These are phyloP conservation scores for Montipora capitata DNA, from an alignment of 92 coral and sea anemone genomes.

Conservation along the genomic window DNA sequence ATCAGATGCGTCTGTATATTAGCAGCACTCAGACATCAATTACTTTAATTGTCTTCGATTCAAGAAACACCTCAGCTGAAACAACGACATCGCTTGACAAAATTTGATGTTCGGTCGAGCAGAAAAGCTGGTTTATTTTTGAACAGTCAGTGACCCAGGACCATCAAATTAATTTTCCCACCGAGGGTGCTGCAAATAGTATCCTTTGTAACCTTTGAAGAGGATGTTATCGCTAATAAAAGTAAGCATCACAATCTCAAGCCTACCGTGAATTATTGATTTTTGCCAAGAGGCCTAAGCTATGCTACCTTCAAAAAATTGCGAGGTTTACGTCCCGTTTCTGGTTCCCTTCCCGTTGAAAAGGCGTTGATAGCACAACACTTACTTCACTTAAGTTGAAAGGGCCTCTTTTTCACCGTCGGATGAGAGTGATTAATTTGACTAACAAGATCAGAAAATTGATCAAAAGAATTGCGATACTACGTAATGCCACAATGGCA, in stretches of 20 bases:
- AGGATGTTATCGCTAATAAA: slow-evolving; percentile 24
- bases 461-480: not conserved
- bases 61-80: not conserved
- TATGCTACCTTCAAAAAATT: too few relatives aligned
- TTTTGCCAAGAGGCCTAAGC: not conserved
- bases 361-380: not conserved
- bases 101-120: slow-evolving; percentile 11
- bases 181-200: slow-evolving; percentile 23
- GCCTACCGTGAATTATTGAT: not conserved
- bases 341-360: not conserved
- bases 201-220: slow-evolving; percentile 7
- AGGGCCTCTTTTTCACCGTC: not conserved
- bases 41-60: slow-evolving; percentile 27
- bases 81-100: not conserved
- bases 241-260: not conserved
- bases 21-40: slow-evolving; percentile 16
- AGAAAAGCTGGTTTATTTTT: not conserved
- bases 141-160: slow-evolving; percentile 12
- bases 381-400: slow-evolving; percentile 21
- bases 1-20: slow-evolving; percentile 4
- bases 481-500: not conserved
- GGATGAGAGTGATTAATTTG: not conserved
- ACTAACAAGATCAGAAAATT: not conserved
- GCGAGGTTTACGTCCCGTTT: not conserved
- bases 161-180: slow-evolving; percentile 34